phyloP scores from a whole-genome alignment of 1,140 invertebrate genomes.

The Arion vulgaris region DNA sequence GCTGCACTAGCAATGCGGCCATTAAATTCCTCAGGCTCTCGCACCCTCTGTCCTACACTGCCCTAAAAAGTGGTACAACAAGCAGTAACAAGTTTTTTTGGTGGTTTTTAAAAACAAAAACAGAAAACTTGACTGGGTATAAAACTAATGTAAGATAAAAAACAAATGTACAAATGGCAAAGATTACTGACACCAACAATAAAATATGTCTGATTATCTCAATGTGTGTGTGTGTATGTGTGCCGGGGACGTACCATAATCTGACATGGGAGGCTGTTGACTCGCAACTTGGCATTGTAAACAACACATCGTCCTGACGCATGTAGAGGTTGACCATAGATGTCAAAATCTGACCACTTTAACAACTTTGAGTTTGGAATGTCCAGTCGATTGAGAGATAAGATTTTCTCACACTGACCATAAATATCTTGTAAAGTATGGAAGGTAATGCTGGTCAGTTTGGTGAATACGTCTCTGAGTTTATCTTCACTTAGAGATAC shows the following conservation, averaged over 20 bases:
- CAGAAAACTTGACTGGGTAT: no score
- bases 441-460: constrained; percentile 59
- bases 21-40: no score
- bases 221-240: no score
- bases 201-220: no score
- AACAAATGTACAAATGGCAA: no score
- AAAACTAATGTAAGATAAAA: no score
- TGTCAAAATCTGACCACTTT: constrained; percentile 66
- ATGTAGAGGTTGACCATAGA: constrained; percentile 64
- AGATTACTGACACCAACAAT: no score
- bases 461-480: constrained; percentile 58
- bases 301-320: constrained; percentile 64
- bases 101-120: no score
- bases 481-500: constrained; percentile 55
- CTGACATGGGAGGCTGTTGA: constrained; percentile 58
- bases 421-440: constrained; percentile 63
- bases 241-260: constrained; percentile 56
- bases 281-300: constrained; percentile 63
- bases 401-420: constrained; percentile 60
- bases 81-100: no score
- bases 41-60: no score
- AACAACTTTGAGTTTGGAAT: constrained; percentile 43
- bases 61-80: no score
- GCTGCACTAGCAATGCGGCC: no score
- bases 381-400: constrained; percentile 53